Evolutionary conservation across 2,797 vertebrate species (phyloP), one percentile per base, ranked within the genome.

Genomic region (Macrochelys suwanniensis): DNA sequence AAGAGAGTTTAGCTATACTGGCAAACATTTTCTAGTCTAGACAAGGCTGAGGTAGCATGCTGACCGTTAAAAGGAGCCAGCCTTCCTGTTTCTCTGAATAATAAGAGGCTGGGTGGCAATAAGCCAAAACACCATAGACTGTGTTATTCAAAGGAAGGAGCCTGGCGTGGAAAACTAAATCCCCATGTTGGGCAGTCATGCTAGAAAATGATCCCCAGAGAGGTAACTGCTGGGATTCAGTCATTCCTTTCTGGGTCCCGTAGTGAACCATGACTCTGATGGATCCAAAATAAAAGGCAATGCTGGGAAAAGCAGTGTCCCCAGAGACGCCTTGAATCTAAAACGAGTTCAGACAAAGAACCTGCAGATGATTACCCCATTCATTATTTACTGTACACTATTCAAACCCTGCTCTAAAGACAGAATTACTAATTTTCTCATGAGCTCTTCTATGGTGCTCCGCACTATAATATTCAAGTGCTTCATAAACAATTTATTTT

Each of bases 381-480:
- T 28, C 74, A 47, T 77, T 77, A 77, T 77, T 77, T 77, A 77
- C 45, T 28, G 15, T 45, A 26, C 12, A 28, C 25, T 49, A 49
- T 77, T 77, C 26, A 49, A 77, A 77, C 74, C 26, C 74, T 28
- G 26, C 42, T 16, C 42, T 47, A 25, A 49, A 77, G 45, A 77
- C 65, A 71, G 65, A 45, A 49, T 49, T 49, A 47, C 12, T 13
- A 0, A 6, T 15, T 57, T 80, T 31, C 31, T 79, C 50, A 42
- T 42, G 51, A n/a, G n/a, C 37, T 80, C 19, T 57, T 53, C 51
- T 26, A 15, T 2, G 10, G 42, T 15, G 5, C 21, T 85, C 45
- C 6, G 9, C 1, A 0, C 68, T 33, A 37, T 33, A 10, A 11
- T 65, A 80, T 9, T n/a, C 0, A 7, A 19, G 59, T 77, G 15